phyloP scores from a whole-genome alignment of 2,797 vertebrate species.

The Falco columbarius region DNA sequence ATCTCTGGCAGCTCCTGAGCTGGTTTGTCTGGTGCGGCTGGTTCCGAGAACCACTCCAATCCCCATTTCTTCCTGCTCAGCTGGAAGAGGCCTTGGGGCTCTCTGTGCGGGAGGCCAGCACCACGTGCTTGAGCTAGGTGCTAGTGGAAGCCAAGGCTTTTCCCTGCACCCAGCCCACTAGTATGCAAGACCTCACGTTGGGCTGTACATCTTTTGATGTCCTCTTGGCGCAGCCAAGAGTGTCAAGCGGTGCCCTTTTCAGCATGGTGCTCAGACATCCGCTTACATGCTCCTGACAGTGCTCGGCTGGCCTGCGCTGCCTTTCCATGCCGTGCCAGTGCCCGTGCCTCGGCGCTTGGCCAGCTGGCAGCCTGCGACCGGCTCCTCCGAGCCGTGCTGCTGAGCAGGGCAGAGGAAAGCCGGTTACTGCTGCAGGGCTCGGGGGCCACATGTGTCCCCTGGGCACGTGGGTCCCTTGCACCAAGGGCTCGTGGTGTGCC shows the following conservation, averaged over 20 bases:
- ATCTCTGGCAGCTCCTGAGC: conserved; percentile 16
- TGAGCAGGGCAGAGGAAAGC: rapidly evolving
- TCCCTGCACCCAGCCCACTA: background rate
- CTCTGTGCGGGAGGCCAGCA: background rate
- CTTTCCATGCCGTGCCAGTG: background rate
- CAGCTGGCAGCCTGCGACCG: background rate
- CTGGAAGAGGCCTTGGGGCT: background rate
- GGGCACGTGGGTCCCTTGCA: background rate
- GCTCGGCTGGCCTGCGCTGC: background rate
- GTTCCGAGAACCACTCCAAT: background rate
- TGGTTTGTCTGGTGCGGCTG: conserved; percentile 31
- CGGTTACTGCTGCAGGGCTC: rapidly evolving
- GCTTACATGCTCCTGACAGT: background rate
- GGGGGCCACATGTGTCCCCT: background rate
- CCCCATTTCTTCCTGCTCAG: background rate
- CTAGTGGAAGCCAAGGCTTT: background rate
- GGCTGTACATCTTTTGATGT: background rate
- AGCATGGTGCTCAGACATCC: background rate
- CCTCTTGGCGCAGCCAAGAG: background rate
- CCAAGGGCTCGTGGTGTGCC: background rate
- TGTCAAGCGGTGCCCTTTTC: background rate
- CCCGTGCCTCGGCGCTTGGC: background rate
- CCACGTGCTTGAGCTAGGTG: rapidly evolving
- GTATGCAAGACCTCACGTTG: background rate
- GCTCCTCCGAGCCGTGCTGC: background rate